Evolutionary conservation across 2,888 invertebrate species (phyloP).

Genomic region (Aricia artaxerxes): DNA sequence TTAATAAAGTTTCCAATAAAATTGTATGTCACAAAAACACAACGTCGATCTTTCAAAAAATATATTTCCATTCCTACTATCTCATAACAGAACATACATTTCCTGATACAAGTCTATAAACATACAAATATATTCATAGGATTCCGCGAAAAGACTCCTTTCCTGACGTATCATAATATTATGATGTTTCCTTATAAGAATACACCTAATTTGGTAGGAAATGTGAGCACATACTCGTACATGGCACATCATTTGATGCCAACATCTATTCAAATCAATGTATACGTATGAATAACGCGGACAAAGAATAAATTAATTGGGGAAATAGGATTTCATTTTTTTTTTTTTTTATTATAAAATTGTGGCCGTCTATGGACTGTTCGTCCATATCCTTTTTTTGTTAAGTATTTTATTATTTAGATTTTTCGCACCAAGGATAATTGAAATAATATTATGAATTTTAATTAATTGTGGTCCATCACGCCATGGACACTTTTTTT

Average conservation of each 20-base stretch:
- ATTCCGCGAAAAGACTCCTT: background rate
- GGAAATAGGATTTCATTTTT: background rate
- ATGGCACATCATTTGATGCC: background rate
- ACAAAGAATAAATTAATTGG: background rate
- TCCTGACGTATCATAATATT: background rate
- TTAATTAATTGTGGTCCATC: too few relatives aligned
- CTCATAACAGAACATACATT: background rate
- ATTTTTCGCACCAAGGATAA: too few relatives aligned
- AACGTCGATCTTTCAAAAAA: background rate
- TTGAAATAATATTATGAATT: too few relatives aligned
- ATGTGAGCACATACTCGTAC: background rate
- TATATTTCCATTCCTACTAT: background rate
- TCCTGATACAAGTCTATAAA: constrained; percentile 1
- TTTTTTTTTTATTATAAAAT: too few relatives aligned
- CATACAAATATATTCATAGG: constrained; percentile 18
- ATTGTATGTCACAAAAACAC: background rate
- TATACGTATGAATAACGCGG: background rate
- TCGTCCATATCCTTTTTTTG: too few relatives aligned
- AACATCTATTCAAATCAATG: background rate
- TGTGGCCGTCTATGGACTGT: too few relatives aligned
- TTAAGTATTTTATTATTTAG: too few relatives aligned
- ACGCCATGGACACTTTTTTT: too few relatives aligned
- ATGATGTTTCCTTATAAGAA: background rate
- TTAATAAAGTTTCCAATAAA: background rate
- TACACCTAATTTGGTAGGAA: constrained; percentile 3